Evolutionary conservation across 2,113 vertebrate species (phyloP).

Genomic region (Pomatostomus ruficeps): DNA sequence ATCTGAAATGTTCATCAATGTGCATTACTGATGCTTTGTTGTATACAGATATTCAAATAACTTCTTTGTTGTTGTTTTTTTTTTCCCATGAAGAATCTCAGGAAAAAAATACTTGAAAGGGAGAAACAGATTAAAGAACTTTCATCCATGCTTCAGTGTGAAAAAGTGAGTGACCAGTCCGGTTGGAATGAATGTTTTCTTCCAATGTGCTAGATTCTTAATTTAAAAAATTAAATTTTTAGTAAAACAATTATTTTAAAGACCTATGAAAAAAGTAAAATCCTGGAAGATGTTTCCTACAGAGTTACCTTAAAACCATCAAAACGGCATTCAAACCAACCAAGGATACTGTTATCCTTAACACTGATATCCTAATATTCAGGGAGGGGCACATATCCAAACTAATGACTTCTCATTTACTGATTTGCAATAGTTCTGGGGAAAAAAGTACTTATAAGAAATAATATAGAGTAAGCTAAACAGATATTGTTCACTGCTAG

Average conservation of each 20-base stretch:
- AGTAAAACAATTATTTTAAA: background rate
- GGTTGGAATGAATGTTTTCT: background rate
- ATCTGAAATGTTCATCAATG: background rate
- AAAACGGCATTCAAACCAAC: background rate
- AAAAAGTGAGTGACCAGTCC: constrained; percentile 74
- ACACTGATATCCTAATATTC: background rate
- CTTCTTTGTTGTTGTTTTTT: background rate
- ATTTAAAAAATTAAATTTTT: background rate
- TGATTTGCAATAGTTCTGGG: background rate
- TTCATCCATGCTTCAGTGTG: constrained; percentile 68
- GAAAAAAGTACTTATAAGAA: background rate
- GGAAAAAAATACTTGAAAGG: constrained; percentile 68
- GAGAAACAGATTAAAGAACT: constrained; percentile 76
- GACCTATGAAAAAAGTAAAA: background rate
- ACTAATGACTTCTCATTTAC: background rate
- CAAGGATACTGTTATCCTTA: background rate
- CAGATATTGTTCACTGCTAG: background rate
- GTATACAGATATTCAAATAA: background rate
- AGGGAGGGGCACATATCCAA: background rate
- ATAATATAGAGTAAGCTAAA: background rate
- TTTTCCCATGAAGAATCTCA: constrained; percentile 71
- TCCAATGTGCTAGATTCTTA: background rate
- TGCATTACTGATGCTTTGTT: background rate
- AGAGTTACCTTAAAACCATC: background rate
- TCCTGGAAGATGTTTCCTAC: background rate